Evolutionary conservation across 2,888 invertebrate species (phyloP), one percentile per base, ranked within the genome.

Genomic region (Plutella xylostella): DNA sequence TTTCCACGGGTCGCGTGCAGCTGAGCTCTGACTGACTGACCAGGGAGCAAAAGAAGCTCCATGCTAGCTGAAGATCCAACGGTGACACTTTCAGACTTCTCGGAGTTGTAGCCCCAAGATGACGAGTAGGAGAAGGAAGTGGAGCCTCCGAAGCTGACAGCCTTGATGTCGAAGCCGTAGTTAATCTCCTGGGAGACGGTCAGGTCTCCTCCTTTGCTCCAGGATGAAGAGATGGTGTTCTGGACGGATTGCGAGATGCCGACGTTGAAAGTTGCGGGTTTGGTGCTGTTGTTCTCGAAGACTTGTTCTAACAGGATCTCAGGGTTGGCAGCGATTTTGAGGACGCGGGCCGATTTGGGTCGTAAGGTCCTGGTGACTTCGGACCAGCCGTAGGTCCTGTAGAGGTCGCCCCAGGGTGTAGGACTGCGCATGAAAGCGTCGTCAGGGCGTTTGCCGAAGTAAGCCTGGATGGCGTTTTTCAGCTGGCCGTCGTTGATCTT

Each of bases 381-480:
- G 2, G 53, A 38, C 70, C 68, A 72, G 17, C 52, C 48, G 45
- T 62, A 58, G 0, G 52, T 54, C 15, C 46, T 43, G 53, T 63
- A 70, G 0, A 72, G 46, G 42, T 72, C 72, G 0, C 63, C 65
- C 64, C 64, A 72, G 0, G 66, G 67, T 0, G 72, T 72, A 0
- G 71, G 72, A 45, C 64, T 63, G 3, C 48, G 56, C 0, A 65
- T 18, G 51, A 48, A 66, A 0, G 56, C 60, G 30, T 60, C 56
- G 25, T 54, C 55, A 0, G 70, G 71, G 2, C 48, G 47, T 0
- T 20, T 31, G 0, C 68, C 69, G 30, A 60, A 60, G 47, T 61
- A 55, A 0, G 41, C 19, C 0, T 48, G 25, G 0, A 61, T 54
- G 0, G 58, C 57, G 6, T 51, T 45, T 48, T 63, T 70, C 2